Percentiles rank a stretch among this genome's conserved stretches.
These are phyloP conservation scores for Anoplolepis gracilipes DNA, from an alignment of 1,140 invertebrate species.

Conservation along the genomic window DNA sequence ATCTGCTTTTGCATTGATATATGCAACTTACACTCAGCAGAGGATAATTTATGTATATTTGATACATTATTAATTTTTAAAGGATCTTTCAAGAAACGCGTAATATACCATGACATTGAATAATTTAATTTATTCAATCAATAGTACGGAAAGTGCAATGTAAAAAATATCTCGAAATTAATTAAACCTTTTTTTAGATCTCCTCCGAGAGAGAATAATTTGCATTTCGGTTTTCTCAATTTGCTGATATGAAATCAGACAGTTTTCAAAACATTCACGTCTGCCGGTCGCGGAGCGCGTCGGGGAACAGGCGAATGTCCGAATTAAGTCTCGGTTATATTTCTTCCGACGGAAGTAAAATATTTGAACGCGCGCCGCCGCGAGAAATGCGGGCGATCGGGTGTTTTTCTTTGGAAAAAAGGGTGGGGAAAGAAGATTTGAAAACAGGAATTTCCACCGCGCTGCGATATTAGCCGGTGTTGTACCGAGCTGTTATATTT, in stretches of 20 bases:
- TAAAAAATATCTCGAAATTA: conserved; percentile 26
- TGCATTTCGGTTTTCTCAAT: conserved; percentile 52
- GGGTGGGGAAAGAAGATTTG: conserved; percentile 57
- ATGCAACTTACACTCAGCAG: background rate
- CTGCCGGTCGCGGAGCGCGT: conserved; percentile 12
- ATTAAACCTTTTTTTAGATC: conserved; percentile 3
- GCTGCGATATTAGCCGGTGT: conserved; percentile 70
- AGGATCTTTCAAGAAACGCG: background rate
- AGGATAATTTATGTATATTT: background rate
- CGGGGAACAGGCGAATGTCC: conserved; percentile 18
- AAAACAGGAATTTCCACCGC: conserved; percentile 69
- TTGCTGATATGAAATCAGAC: conserved; percentile 45
- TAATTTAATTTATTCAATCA: background rate
- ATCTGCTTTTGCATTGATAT: conserved; percentile 46
- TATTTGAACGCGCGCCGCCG: conserved; percentile 58
- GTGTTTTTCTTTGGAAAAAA: conserved; percentile 71
- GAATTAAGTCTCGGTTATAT: conserved; percentile 56
- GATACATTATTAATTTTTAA: background rate
- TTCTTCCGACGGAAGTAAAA: conserved; percentile 71
- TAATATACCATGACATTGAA: background rate
- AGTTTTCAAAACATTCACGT: conserved; percentile 54
- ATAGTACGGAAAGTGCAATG: background rate
- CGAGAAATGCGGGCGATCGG: conserved; percentile 58
- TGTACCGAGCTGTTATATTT: conserved; percentile 79
- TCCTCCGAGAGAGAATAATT: conserved; percentile 17